Percentiles rank a stretch among this genome's conserved stretches.
phyloP scores from a whole-genome alignment of 2,888 invertebrate genomes.

The Himalopsyche anomala region DNA sequence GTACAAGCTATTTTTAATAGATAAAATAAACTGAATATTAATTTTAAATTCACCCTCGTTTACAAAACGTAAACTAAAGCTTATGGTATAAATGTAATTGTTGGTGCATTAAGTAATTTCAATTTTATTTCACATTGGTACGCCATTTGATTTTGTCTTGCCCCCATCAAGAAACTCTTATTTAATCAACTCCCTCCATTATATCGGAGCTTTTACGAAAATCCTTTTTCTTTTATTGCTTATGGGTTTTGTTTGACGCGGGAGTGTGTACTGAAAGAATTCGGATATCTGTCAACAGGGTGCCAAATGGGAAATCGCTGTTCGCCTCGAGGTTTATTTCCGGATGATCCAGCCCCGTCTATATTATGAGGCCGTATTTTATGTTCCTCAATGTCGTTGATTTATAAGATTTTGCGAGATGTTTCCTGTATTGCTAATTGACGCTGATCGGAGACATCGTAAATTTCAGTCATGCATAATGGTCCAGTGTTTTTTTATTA shows the following conservation, averaged over 20 bases:
- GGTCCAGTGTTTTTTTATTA: background rate
- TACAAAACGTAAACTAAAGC: too few species aligned
- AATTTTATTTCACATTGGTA: background rate
- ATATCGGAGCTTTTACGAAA: constrained; percentile 4
- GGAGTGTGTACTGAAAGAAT: background rate
- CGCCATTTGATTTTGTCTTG: background rate
- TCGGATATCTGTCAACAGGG: constrained; percentile 31
- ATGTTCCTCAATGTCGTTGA: constrained; percentile 13
- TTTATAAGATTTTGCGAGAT: background rate
- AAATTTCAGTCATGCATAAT: background rate
- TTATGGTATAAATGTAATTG: too few species aligned
- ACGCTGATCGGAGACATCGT: background rate
- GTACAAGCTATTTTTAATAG: too few species aligned
- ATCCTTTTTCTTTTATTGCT: constrained; percentile 30
- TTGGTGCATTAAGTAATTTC: too few species aligned
- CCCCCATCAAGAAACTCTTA: constrained; percentile 12
- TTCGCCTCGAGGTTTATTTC: constrained; percentile 21
- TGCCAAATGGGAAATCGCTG: constrained; percentile 31
- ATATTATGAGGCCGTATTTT: background rate
- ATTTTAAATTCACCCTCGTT: too few species aligned
- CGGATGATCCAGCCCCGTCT: constrained; percentile 3
- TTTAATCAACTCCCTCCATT: constrained; percentile 29
- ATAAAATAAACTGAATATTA: too few species aligned
- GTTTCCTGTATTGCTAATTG: background rate
- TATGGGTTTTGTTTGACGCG: constrained; percentile 26